Percentiles rank a stretch among this genome's conserved stretches.
Evolutionary conservation across 2,888 invertebrate genomes (phyloP).

Genomic region (Eupithecia centaureata): DNA sequence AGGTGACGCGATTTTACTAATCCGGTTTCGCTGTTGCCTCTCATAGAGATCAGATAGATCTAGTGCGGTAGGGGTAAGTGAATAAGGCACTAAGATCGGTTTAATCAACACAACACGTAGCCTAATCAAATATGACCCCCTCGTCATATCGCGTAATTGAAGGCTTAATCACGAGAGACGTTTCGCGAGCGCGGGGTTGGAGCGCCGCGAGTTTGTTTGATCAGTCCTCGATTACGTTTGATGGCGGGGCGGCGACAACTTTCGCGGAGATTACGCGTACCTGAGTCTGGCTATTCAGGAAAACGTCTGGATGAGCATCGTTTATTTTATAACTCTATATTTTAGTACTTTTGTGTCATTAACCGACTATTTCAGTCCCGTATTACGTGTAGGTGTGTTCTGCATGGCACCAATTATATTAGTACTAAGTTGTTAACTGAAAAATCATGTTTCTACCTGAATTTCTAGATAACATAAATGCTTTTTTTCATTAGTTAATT

Average conservation of each 20-base stretch:
- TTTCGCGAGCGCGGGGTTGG: constrained; percentile 55
- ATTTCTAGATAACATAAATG: too few species aligned
- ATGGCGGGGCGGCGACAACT: constrained; percentile 60
- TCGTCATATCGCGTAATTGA: constrained; percentile 81
- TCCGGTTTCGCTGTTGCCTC: constrained; percentile 57
- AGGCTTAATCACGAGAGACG: constrained; percentile 80
- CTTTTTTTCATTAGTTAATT: too few species aligned
- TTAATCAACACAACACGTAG: constrained; percentile 82
- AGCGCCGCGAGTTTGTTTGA: constrained; percentile 68
- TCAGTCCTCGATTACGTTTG: constrained; percentile 66
- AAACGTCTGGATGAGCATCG: constrained; percentile 17
- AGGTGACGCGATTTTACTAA: constrained; percentile 56
- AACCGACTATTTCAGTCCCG: too few species aligned
- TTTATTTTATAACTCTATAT: background rate
- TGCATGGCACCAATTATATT: too few species aligned
- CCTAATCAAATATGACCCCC: constrained; percentile 83
- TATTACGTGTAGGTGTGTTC: too few species aligned
- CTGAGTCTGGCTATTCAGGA: constrained; percentile 19
- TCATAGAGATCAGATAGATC: constrained; percentile 56
- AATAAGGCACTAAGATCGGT: constrained; percentile 81
- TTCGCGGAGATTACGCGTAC: constrained; percentile 49
- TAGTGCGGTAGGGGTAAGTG: constrained; percentile 65
- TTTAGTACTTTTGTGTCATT: too few species aligned
- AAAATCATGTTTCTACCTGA: too few species aligned
- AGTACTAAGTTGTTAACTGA: too few species aligned